Conservation (phyloP, 2,888 invertebrate species). For the Patella caerulea region DNA sequence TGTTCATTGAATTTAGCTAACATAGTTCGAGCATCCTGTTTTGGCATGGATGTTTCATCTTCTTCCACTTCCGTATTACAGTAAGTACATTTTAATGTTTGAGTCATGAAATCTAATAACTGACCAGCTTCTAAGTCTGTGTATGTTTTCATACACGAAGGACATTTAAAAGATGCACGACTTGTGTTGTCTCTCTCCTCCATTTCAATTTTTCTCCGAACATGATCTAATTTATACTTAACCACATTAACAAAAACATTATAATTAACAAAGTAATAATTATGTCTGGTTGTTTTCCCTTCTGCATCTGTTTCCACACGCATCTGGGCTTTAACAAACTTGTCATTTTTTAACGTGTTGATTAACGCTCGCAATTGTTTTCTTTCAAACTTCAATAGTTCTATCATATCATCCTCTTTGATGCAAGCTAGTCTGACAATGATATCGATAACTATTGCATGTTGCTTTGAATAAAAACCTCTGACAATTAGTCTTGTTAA, state of each 20-base stretch:
- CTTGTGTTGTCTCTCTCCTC: slow-evolving; percentile 95
- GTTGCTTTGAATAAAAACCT: slow-evolving; percentile 94
- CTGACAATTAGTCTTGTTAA: slow-evolving; percentile 90
- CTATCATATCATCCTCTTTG: slow-evolving; percentile 79
- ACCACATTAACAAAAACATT: slow-evolving; percentile 92
- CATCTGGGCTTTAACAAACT: slow-evolving; percentile 81
- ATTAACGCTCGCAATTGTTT: slow-evolving; percentile 91
- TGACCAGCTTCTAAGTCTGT: slow-evolving; percentile 88
- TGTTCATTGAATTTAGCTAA: slow-evolving; percentile 92
- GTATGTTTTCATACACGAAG: slow-evolving; percentile 90
- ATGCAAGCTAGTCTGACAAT: slow-evolving; percentile 92
- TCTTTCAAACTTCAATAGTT: slow-evolving; percentile 91
- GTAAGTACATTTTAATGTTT: slow-evolving; percentile 79
- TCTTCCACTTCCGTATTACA: slow-evolving; percentile 93
- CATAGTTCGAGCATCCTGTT: slow-evolving; percentile 91
- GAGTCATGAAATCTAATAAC: slow-evolving; percentile 61
- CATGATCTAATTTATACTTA: slow-evolving; percentile 96
- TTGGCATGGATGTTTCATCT: slow-evolving; percentile 92
- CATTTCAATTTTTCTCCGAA: slow-evolving; percentile 95
- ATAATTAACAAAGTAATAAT: slow-evolving; percentile 98
- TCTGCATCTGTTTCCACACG: slow-evolving; percentile 96
- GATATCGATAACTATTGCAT: slow-evolving; percentile 95
- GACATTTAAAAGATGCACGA: slow-evolving; percentile 94
- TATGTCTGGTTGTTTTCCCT: slow-evolving; percentile 94
- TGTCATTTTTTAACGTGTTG: slow-evolving; percentile 84